Evolutionary conservation across 2,888 invertebrate species (phyloP), one percentile per base, ranked within the genome.

Genomic region (Apotomis turbidana): DNA sequence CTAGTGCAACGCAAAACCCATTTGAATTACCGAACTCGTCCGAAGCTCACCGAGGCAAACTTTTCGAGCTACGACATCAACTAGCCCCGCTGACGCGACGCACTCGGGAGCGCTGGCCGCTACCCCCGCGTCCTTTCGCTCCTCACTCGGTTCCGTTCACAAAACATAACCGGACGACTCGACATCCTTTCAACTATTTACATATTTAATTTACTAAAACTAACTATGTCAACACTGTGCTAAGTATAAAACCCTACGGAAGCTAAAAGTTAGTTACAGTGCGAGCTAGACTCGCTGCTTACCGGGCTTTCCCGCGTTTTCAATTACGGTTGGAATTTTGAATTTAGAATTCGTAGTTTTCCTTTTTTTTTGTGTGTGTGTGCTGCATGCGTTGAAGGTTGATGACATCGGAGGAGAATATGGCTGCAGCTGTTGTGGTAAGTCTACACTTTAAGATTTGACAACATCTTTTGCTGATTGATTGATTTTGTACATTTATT

Each of bases 131-230:
- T 81, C 85, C 86, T 80, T 79, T 85, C 85, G 85, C 85, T 85
- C 83, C 83, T 90, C 92, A 92, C 91, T 93, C 87, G 84, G 86
- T 90, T 88, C 87, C 90, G 85, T 82, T 89, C 90, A 86, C 89
- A 93, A 92, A 91, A 92, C 92, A 90, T 86, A 90, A 90, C 89
- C 91, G 93, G 93, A 94, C 90, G 95, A 93, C 89, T 92, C 81
- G 74, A 78, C 81, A 69, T 68, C 68, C 62, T 68, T 73, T 38
- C 70, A 46, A 68, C 15, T 49, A 72, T 72, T 72, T 72, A 59
- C 72, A 72, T 72, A 72, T 63, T 70, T 58, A 46, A 73, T 57
- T 63, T 54, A 58, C 57, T 70, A 51, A 62, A 57, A 68, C 71
- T 68, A 55, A 71, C 58, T 71, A 62, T 74, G 66, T 72, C 74